phyloP scores from a whole-genome alignment of 2,888 invertebrate species.

The Sinotaia quadrata region DNA sequence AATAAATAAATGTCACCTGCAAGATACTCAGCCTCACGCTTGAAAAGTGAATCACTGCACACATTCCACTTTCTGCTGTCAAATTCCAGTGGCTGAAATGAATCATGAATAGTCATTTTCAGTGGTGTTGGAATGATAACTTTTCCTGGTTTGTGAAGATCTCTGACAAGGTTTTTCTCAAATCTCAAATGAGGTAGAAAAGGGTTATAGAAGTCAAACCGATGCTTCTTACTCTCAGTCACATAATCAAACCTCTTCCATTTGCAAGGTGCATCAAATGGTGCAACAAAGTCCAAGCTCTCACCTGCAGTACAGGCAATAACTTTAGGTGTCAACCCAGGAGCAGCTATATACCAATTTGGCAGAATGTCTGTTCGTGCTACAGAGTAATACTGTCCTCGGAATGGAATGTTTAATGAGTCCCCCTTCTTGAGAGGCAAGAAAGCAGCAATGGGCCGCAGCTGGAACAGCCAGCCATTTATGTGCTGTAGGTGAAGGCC shows the following conservation, averaged over 20 bases:
- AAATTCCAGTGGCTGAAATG: constrained; percentile 30
- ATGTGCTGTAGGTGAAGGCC: constrained; percentile 56
- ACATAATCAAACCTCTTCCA: constrained; percentile 64
- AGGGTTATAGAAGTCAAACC: constrained; percentile 55
- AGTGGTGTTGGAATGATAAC: constrained; percentile 55
- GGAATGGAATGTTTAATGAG: constrained; percentile 46
- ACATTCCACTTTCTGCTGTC: constrained; percentile 44
- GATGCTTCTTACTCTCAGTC: constrained; percentile 40
- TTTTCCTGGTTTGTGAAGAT: constrained; percentile 23
- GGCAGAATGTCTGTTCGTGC: constrained; percentile 60
- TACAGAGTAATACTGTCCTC: constrained; percentile 60
- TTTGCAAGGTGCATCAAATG: constrained; percentile 54
- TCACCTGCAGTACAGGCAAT: constrained; percentile 58
- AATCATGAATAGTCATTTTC: constrained; percentile 27
- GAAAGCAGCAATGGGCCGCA: constrained; percentile 55
- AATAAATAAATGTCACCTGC: constrained; percentile 43
- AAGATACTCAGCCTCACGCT: constrained; percentile 47
- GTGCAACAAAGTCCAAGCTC: constrained; percentile 54
- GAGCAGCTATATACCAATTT: constrained; percentile 60
- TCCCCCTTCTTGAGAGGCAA: constrained; percentile 50
- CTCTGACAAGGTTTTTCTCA: constrained; percentile 37
- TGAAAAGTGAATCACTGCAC: constrained; percentile 34
- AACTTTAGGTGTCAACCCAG: constrained; percentile 48
- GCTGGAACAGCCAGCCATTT: constrained; percentile 59
- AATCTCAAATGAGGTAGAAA: constrained; percentile 54